A percentile compares a stretch with the other conserved stretches of the same genome.
Conservation (phyloP, 2,888 invertebrate species). For the Hydropsyche betteni region DNA sequence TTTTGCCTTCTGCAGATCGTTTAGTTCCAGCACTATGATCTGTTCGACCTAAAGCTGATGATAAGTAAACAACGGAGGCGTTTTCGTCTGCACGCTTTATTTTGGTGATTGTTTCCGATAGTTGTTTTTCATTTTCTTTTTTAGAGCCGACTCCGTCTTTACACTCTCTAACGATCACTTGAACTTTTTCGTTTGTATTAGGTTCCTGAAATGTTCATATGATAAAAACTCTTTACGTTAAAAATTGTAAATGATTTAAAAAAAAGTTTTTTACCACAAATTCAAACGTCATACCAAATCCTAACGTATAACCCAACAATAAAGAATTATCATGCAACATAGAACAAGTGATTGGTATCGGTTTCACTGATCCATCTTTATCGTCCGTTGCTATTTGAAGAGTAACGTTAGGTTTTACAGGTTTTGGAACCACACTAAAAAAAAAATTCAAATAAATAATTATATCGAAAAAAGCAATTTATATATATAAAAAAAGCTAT, state of each 20-base stretch:
- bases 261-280: conserved; percentile 58
- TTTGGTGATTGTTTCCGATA: conserved; percentile 52
- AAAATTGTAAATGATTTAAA: neutral
- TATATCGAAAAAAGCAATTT: neutral
- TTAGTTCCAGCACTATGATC: conserved; percentile 35
- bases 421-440: conserved; percentile 64
- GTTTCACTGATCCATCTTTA: conserved; percentile 57
- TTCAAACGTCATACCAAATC: conserved; percentile 57
- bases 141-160: conserved; percentile 53
- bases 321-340: conserved; percentile 37
- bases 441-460: conserved; percentile 38
- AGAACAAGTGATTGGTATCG: conserved; percentile 53
- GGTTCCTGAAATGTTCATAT: conserved; percentile 58
- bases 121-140: conserved; percentile 53
- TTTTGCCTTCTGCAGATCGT: conserved; percentile 40
- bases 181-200: conserved; percentile 65
- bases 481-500: conserved; percentile 52
- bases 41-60: conserved; percentile 34
- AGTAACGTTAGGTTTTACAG: conserved; percentile 71
- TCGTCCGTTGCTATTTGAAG: conserved; percentile 70
- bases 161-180: conserved; percentile 59
- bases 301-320: conserved; percentile 45
- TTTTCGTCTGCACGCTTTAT: conserved; percentile 50
- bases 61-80: conserved; percentile 45
- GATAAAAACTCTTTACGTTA: conserved; percentile 10